Conservation (phyloP, 2,888 invertebrate genomes). For the Troides aeacus region DNA sequence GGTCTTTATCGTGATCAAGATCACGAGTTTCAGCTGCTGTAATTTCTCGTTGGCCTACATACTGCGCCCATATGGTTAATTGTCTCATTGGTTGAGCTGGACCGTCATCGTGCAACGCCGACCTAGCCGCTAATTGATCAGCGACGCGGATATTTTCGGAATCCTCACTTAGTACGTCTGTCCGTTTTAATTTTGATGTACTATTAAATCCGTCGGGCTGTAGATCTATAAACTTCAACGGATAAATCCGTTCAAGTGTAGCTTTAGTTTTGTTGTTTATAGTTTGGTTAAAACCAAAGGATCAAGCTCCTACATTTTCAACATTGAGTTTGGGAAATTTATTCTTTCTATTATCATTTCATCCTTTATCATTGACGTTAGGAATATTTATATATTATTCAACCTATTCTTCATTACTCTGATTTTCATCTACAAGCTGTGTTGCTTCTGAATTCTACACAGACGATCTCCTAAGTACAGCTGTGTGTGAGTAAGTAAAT, state of each 20-base stretch:
- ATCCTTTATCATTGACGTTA: too few relatives aligned
- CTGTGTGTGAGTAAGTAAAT: slow-evolving; percentile 23
- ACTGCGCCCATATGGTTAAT: slow-evolving; percentile 56
- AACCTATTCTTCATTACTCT: too few relatives aligned
- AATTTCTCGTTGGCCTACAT: slow-evolving; percentile 61
- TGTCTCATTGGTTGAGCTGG: slow-evolving; percentile 54
- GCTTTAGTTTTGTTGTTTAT: too few relatives aligned
- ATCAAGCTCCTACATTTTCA: too few relatives aligned
- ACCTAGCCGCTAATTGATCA: slow-evolving; percentile 54
- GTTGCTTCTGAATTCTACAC: background rate
- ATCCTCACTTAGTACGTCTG: background rate
- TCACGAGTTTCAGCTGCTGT: slow-evolving; percentile 41
- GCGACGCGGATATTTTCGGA: slow-evolving; percentile 29
- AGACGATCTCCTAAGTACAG: background rate
- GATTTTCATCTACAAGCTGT: background rate
- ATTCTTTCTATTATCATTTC: too few relatives aligned
- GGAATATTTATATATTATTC: too few relatives aligned
- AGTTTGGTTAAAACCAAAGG: too few relatives aligned
- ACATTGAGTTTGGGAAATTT: too few relatives aligned
- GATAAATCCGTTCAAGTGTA: too few relatives aligned
- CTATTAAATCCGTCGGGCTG: too few relatives aligned
- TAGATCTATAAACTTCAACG: too few relatives aligned
- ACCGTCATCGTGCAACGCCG: slow-evolving; percentile 49
- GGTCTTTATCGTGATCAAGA: slow-evolving; percentile 26
- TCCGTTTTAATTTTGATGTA: too few relatives aligned